Evolutionary conservation across 2,113 vertebrate genomes (phyloP).

Genomic region (Psophia crepitans): DNA sequence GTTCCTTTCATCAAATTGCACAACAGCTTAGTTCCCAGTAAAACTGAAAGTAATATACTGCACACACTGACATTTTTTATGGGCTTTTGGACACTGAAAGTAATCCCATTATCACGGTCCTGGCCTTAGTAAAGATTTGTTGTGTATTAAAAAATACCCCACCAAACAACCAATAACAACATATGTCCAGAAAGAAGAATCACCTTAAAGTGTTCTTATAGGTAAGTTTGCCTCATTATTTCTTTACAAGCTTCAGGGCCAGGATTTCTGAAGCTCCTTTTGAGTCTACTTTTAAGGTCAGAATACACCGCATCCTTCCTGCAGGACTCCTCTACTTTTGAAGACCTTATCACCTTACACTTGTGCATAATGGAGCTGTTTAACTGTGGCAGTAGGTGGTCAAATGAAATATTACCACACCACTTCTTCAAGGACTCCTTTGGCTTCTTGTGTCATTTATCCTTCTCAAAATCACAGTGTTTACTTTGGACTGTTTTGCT

Average conservation of each 20-base stretch:
- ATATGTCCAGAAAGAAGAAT: neutral
- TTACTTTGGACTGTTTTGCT: slow-evolving; percentile 15
- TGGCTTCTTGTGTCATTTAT: slow-evolving; percentile 1
- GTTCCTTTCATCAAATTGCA: neutral
- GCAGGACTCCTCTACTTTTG: neutral
- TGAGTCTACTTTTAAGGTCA: neutral
- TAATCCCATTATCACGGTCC: neutral
- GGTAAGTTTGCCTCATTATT: neutral
- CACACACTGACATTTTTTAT: neutral
- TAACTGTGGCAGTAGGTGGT: neutral
- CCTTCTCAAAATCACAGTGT: neutral
- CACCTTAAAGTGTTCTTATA: neutral
- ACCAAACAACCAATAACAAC: neutral
- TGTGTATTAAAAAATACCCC: neutral
- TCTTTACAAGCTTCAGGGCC: neutral
- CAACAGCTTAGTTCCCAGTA: neutral
- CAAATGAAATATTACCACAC: neutral
- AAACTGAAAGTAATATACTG: neutral
- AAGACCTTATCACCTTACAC: neutral
- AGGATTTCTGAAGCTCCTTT: neutral
- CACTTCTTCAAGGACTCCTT: neutral
- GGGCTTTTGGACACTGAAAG: neutral
- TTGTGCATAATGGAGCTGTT: neutral
- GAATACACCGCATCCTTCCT: neutral
- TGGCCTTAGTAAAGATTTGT: neutral